Percentiles rank a stretch among this genome's conserved stretches.
Evolutionary conservation across 2,113 vertebrate genomes (phyloP).

Genomic region (Prionailurus viverrinus): DNA sequence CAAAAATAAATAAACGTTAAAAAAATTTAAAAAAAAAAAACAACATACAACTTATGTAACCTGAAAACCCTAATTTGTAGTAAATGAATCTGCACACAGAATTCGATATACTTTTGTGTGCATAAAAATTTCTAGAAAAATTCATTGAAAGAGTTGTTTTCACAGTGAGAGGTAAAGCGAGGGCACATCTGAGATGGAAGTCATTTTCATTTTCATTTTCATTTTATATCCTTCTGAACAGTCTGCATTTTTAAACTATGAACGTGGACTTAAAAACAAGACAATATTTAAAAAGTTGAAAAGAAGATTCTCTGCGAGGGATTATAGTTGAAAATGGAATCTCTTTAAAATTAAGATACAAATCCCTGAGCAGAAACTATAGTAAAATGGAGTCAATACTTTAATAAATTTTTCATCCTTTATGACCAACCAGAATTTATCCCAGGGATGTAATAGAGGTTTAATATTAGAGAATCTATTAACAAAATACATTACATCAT

Average conservation of each 20-base stretch:
- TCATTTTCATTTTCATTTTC: constrained; percentile 46
- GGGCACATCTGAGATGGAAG: background rate
- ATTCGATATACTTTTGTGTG: background rate
- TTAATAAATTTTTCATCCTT: constrained; percentile 64
- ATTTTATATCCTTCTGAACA: background rate
- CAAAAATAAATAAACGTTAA: no score
- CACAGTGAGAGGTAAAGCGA: background rate
- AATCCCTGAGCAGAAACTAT: constrained; percentile 17
- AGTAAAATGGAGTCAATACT: constrained; percentile 59
- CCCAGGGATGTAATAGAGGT: background rate
- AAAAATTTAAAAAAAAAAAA: background rate
- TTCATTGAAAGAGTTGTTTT: constrained; percentile 7
- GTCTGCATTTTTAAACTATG: background rate
- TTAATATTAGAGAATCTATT: constrained; percentile 66
- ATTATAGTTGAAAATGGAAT: background rate
- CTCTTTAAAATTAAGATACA: constrained; percentile 58
- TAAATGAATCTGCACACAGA: background rate
- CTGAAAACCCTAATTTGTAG: background rate
- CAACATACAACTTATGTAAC: background rate
- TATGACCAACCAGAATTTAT: constrained; percentile 58
- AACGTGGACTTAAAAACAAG: background rate
- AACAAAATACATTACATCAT: constrained; percentile 68
- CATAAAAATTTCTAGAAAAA: constrained; percentile 24
- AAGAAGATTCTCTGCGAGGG: background rate
- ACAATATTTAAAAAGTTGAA: constrained; percentile 30